A percentile compares a stretch with the other conserved stretches of the same genome.
Evolutionary conservation across 2,888 invertebrate genomes (phyloP).

Genomic region (Malthinus flaveolus): DNA sequence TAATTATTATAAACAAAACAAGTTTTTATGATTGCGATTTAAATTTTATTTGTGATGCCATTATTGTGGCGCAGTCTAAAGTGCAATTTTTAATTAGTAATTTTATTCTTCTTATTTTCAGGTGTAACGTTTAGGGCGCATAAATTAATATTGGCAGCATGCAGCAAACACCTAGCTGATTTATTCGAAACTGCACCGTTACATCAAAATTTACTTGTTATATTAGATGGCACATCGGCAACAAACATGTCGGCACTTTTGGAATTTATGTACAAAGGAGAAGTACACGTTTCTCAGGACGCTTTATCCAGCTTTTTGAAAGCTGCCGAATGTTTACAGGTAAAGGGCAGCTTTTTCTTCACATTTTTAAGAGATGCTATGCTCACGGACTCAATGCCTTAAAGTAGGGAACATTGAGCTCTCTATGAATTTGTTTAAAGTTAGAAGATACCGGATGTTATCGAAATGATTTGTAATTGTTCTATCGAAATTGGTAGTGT

Average conservation of each 20-base stretch:
- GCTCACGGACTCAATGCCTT: too few species aligned
- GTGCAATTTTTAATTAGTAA: not conserved
- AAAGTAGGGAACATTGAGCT: too few species aligned
- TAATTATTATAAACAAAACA: not conserved
- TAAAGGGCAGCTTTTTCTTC: conserved; percentile 46
- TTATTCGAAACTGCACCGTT: conserved; percentile 85
- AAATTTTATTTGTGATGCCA: not conserved
- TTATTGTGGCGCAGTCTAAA: not conserved
- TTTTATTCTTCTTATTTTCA: conserved; percentile 52
- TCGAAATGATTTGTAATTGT: too few species aligned
- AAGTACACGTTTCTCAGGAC: conserved; percentile 91
- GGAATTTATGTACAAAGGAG: conserved; percentile 94
- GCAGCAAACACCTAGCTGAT: conserved; percentile 92
- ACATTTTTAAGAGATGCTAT: too few species aligned
- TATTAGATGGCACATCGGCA: conserved; percentile 86
- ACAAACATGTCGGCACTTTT: conserved; percentile 89
- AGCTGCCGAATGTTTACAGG: conserved; percentile 89
- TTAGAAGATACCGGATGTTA: too few species aligned
- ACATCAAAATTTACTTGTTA: conserved; percentile 81
- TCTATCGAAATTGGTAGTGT: too few species aligned
- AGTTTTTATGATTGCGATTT: not conserved
- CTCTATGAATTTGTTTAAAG: too few species aligned
- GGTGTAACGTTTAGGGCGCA: conserved; percentile 91
- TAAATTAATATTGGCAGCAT: conserved; percentile 88
- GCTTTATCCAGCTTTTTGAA: conserved; percentile 88